A percentile compares a stretch with the other conserved stretches of the same genome.
Conservation (phyloP, 2,797 vertebrate species). For the Acrocephalus scirpaceus region DNA sequence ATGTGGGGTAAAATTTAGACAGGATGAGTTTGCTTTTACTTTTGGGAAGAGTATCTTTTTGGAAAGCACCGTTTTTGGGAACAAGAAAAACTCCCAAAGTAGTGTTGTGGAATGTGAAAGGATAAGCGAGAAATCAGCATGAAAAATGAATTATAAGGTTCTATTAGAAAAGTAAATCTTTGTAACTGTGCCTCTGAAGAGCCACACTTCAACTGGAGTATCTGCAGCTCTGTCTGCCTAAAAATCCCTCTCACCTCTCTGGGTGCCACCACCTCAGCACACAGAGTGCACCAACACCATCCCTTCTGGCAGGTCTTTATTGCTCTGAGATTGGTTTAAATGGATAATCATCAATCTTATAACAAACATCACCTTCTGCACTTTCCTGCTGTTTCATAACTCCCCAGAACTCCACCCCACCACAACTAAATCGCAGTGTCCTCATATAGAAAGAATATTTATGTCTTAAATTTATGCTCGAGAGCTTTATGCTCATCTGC, state of each 20-base stretch:
- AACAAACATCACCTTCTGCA: background rate
- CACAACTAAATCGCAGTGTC: background rate
- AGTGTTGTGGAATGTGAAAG: background rate
- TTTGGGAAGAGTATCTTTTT: background rate
- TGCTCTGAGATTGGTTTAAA: background rate
- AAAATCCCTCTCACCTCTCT: background rate
- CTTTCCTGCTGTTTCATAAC: background rate
- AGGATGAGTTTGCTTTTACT: background rate
- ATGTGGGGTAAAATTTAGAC: background rate
- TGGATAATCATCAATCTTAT: background rate
- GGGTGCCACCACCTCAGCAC: background rate
- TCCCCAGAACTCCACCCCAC: background rate
- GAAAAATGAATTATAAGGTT: background rate
- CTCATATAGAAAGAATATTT: background rate
- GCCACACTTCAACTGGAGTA: background rate
- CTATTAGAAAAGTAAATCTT: background rate
- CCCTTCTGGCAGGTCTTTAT: background rate
- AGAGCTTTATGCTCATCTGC: background rate
- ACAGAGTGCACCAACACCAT: background rate
- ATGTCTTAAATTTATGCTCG: background rate
- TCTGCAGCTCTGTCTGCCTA: background rate
- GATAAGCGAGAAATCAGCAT: background rate
- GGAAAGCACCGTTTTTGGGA: background rate
- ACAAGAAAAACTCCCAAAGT: background rate
- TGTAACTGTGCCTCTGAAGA: background rate